Percentiles rank a stretch among this genome's conserved stretches.
phyloP scores from a whole-genome alignment of 2,113 vertebrate genomes.

The Apteryx owenii region DNA sequence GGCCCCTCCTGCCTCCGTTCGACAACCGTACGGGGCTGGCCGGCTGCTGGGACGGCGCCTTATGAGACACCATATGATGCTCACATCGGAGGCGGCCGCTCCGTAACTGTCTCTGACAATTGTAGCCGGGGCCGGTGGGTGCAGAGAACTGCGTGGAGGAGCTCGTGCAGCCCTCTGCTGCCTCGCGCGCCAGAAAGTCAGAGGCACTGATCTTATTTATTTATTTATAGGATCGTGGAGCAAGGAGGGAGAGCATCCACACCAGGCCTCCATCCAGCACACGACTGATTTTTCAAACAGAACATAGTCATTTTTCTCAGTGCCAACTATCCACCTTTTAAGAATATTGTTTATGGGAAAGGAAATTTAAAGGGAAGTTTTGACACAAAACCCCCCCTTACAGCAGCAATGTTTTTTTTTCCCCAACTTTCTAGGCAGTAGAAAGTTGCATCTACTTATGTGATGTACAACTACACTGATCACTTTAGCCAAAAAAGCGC shows the following conservation, averaged over 20 bases:
- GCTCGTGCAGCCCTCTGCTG: accelerated
- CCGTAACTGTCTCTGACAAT: neutral
- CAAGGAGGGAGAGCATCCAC: neutral
- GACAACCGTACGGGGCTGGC: neutral
- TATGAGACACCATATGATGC: accelerated
- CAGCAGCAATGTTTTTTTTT: neutral
- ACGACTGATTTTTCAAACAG: neutral
- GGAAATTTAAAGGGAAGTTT: neutral
- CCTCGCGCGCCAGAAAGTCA: accelerated
- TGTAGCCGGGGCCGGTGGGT: neutral
- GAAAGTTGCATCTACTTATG: neutral
- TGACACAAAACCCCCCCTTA: neutral
- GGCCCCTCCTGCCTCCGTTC: neutral
- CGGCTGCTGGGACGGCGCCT: accelerated
- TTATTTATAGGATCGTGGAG: too few relatives aligned
- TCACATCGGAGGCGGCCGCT: neutral
- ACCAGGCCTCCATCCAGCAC: neutral
- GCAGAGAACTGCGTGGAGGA: accelerated
- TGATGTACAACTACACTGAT: neutral
- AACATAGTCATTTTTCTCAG: neutral
- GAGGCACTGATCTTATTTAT: too few relatives aligned
- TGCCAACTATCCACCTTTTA: neutral
- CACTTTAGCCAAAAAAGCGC: neutral
- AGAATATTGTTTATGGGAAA: neutral
- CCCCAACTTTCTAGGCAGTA: neutral